Percentiles rank a stretch among this genome's conserved stretches.
Evolutionary conservation across 2,113 vertebrate species (phyloP).

Genomic region (Pipa parva): DNA sequence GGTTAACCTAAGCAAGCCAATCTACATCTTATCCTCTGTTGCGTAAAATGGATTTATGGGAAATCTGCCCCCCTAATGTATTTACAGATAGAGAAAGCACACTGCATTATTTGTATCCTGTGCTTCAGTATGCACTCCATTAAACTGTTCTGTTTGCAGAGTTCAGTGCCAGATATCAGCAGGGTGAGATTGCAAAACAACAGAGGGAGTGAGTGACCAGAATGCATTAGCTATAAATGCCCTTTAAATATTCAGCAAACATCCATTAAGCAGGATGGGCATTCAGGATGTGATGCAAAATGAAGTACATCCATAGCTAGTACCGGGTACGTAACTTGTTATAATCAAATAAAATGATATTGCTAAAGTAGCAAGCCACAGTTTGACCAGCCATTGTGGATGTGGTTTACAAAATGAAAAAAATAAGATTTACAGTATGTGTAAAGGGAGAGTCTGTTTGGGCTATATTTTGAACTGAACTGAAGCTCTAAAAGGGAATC

Average conservation of each 20-base stretch:
- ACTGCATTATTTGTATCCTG: constrained; percentile 13
- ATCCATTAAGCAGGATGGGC: constrained; percentile 38
- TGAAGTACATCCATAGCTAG: constrained; percentile 2
- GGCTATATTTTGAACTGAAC: no score
- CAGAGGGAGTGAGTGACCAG: constrained; percentile 2
- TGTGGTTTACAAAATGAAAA: no score
- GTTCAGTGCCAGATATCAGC: constrained; percentile 33
- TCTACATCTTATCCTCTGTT: not conserved
- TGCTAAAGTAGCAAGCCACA: not conserved
- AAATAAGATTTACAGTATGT: no score
- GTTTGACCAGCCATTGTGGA: not conserved
- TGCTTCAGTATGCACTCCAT: constrained; percentile 37
- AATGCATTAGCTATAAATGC: constrained; percentile 37
- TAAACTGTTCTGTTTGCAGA: constrained; percentile 36
- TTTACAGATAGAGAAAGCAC: not conserved
- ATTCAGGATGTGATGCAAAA: constrained; percentile 12
- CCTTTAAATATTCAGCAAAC: constrained; percentile 41
- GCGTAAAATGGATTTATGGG: not conserved
- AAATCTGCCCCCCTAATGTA: not conserved
- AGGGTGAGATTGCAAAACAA: constrained; percentile 5
- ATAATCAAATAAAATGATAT: constrained; percentile 13
- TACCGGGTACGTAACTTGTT: not conserved
- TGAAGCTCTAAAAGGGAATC: no score
- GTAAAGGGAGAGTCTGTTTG: no score
- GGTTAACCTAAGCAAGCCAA: not conserved